phyloP scores from a whole-genome alignment of 2,797 vertebrate species.

The Oreochromis mossambicus region DNA sequence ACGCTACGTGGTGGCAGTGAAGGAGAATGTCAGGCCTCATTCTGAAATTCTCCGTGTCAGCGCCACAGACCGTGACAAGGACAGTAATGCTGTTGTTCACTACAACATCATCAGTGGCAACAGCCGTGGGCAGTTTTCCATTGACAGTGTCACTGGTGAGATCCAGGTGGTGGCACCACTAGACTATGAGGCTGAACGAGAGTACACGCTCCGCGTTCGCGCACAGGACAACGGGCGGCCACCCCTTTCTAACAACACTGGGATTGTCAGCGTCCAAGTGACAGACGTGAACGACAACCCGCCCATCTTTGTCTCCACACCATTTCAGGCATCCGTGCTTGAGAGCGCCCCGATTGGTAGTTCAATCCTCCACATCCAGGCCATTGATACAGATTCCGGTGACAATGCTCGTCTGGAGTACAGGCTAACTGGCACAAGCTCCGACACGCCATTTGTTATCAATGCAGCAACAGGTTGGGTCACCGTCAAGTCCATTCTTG shows the following conservation, averaged over 20 bases:
- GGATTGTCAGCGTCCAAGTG: constrained; percentile 92
- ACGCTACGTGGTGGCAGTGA: constrained; percentile 92
- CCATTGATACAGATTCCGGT: constrained; percentile 92
- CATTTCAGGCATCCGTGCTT: constrained; percentile 93
- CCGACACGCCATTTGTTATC: constrained; percentile 90
- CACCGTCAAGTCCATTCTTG: constrained; percentile 88
- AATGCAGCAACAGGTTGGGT: constrained; percentile 97
- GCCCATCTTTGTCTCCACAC: constrained; percentile 97
- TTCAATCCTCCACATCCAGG: constrained; percentile 96
- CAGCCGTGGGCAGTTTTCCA: constrained; percentile 94
- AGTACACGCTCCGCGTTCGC: constrained; percentile 90
- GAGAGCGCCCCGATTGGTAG: constrained; percentile 93
- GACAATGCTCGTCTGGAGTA: constrained; percentile 95
- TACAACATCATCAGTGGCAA: constrained; percentile 98
- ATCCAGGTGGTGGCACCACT: constrained; percentile 92
- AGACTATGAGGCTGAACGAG: constrained; percentile 92
- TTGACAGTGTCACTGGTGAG: constrained; percentile 93
- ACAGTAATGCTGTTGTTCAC: constrained; percentile 90
- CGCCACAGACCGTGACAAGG: constrained; percentile 91
- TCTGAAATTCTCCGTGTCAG: constrained; percentile 88
- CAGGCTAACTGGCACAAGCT: constrained; percentile 83
- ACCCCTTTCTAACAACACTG: constrained; percentile 95
- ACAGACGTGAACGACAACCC: constrained; percentile 96
- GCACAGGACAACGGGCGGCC: constrained; percentile 95
- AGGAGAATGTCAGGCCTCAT: constrained; percentile 91